Conservation (phyloP, 2,888 invertebrate species). For the Platypus cylindrus region DNA sequence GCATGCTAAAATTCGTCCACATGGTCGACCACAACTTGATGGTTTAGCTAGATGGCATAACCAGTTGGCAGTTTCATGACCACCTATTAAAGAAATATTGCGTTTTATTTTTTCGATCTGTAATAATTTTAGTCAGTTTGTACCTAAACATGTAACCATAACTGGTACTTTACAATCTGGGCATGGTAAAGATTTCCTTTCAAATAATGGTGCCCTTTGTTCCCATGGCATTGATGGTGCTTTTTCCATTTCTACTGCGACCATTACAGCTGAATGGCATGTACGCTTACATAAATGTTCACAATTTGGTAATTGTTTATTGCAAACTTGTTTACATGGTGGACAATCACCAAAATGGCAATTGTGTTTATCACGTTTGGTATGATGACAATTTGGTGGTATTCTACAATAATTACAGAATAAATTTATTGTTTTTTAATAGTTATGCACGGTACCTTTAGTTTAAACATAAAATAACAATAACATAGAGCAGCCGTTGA, state of each 20-base stretch:
- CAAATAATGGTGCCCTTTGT: constrained; percentile 32
- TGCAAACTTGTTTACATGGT: constrained; percentile 66
- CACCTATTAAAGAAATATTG: constrained; percentile 16
- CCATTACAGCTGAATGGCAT: constrained; percentile 67
- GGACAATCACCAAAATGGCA: constrained; percentile 81
- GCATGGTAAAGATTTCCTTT: constrained; percentile 48
- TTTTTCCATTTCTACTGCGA: constrained; percentile 44
- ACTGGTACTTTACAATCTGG: constrained; percentile 60
- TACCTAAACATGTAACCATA: constrained; percentile 51
- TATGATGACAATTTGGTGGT: constrained; percentile 77
- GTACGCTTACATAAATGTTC: constrained; percentile 53
- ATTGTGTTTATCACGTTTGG: constrained; percentile 53
- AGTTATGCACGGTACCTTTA: too few species aligned
- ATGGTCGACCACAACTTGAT: constrained; percentile 66
- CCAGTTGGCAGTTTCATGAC: constrained; percentile 54
- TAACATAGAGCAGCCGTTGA: too few species aligned
- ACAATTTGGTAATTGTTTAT: constrained; percentile 44
- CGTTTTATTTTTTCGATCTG: too few species aligned
- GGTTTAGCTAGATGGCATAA: constrained; percentile 58
- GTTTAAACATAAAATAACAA: too few species aligned
- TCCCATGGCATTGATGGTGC: constrained; percentile 56
- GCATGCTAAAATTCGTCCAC: constrained; percentile 60
- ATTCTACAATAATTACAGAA: constrained; percentile 32
- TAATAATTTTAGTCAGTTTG: constrained; percentile 4
- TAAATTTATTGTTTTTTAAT: not conserved